phyloP scores from a whole-genome alignment of 2,888 invertebrate species.

The Dasysyrphus tricinctus region DNA sequence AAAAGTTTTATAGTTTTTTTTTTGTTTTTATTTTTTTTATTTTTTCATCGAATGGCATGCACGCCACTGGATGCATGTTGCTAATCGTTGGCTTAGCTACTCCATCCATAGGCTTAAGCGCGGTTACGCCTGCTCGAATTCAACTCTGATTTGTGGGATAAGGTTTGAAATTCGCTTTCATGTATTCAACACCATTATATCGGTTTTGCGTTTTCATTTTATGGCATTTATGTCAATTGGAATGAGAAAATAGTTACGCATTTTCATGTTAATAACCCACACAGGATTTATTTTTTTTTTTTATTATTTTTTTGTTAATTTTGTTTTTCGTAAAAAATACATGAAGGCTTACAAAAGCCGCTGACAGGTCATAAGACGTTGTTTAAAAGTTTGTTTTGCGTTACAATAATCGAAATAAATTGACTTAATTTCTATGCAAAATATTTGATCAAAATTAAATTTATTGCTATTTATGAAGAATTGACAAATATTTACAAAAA shows the following conservation, averaged over 20 bases:
- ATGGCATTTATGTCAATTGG: constrained; percentile 65
- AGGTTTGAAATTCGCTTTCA: constrained; percentile 40
- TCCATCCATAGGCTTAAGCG: constrained; percentile 50
- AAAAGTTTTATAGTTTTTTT: constrained; percentile 38
- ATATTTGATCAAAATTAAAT: not conserved
- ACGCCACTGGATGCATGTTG: constrained; percentile 62
- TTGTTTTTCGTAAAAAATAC: constrained; percentile 17
- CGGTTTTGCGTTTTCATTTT: constrained; percentile 38
- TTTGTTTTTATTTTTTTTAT: constrained; percentile 1
- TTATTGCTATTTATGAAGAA: too few species aligned
- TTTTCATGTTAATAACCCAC: constrained; percentile 60
- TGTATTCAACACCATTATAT: constrained; percentile 54
- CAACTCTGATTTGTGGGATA: constrained; percentile 70
- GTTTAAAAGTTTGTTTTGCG: constrained; percentile 2
- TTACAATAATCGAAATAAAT: constrained; percentile 12
- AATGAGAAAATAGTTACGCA: constrained; percentile 44
- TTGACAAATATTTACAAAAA: too few species aligned
- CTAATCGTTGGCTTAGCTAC: constrained; percentile 63
- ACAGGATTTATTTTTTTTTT: too few species aligned
- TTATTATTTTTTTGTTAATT: not conserved
- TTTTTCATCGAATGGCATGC: constrained; percentile 37
- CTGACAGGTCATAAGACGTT: constrained; percentile 56
- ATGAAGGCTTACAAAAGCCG: constrained; percentile 66
- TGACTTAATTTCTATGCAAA: not conserved
- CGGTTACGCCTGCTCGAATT: constrained; percentile 47